Evolutionary conservation across 2,888 invertebrate genomes (phyloP), one percentile per base, ranked within the genome.

Genomic region (Teleiodes luculella): DNA sequence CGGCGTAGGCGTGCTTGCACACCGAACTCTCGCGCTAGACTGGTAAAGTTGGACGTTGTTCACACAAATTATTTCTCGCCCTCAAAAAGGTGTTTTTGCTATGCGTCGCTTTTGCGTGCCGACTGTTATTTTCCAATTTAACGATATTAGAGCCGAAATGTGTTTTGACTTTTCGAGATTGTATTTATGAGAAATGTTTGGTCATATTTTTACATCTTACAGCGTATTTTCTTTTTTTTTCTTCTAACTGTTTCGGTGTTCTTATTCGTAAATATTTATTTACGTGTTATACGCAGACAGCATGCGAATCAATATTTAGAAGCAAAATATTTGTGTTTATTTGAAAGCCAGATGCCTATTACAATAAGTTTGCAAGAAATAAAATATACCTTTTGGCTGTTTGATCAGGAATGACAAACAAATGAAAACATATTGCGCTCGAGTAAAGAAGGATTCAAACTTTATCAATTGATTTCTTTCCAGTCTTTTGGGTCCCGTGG

Each of bases 381-480:
- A n/a, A n/a, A 24, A 24, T 24, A 24, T 24, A 24, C 24, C 24
- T 24, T 24, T 24, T 18, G 11, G 10, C 18, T 37, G 14, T 39
- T 8, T 7, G 6, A 8, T 53, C 57, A 54, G 60, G 60, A 63
- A 70, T 66, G 79, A 72, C 72, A 67, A 61, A 70, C 73, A 75
- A 81, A 81, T 80, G 79, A 78, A 76, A 80, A 81, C 70, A 70
- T 70, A 81, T 81, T 66, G 76, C 63, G 65, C 78, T 67, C 55
- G 59, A 49, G 74, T 74, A 76, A 39, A 37, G 24, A 36, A 64
- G 66, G 67, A 67, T 70, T 66, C 70, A 67, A 76, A 77, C 73
- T 78, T 78, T 79, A 76, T 76, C 79, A 80, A 81, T 81, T 80
- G 81, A 81, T 80, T 79, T 71, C 70, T 72, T 70, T 67, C 62